phyloP scores from a whole-genome alignment of 2,888 invertebrate species.

The Netelia inedita region DNA sequence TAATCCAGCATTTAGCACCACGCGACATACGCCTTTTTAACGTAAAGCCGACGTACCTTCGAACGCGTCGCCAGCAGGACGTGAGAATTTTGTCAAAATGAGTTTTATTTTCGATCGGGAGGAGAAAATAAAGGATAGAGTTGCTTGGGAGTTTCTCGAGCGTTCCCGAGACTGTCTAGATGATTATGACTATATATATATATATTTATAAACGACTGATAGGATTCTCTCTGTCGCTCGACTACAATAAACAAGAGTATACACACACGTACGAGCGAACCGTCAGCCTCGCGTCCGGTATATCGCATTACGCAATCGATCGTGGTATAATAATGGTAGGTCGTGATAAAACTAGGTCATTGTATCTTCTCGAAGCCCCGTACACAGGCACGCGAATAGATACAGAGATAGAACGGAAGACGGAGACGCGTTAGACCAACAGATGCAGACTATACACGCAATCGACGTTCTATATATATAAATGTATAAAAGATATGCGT shows the following conservation, averaged over 20 bases:
- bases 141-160: neutral
- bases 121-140: too few relatives aligned
- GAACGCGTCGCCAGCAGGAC: neutral
- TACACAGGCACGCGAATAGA: conserved; percentile 10
- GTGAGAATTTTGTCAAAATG: neutral
- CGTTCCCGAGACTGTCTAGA: neutral
- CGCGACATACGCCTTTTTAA: too few relatives aligned
- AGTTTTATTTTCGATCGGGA: neutral
- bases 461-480: neutral
- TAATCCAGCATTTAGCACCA: too few relatives aligned
- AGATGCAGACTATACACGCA: neutral
- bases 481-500: neutral
- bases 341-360: conserved; percentile 78
- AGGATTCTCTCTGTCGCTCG: conserved; percentile 42
- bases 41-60: too few relatives aligned
- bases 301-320: conserved; percentile 76
- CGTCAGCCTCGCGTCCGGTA: conserved; percentile 56
- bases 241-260: conserved; percentile 39
- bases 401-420: conserved; percentile 16
- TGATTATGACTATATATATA: conserved; percentile 5
- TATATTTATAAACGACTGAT: conserved; percentile 1
- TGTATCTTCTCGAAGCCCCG: conserved; percentile 68
- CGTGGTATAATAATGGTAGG: conserved; percentile 73
- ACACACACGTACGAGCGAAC: conserved; percentile 25
- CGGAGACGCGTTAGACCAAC: conserved; percentile 26